Evolutionary conservation across 2,888 invertebrate genomes (phyloP).

Genomic region (Drosophila peninsularis): DNA sequence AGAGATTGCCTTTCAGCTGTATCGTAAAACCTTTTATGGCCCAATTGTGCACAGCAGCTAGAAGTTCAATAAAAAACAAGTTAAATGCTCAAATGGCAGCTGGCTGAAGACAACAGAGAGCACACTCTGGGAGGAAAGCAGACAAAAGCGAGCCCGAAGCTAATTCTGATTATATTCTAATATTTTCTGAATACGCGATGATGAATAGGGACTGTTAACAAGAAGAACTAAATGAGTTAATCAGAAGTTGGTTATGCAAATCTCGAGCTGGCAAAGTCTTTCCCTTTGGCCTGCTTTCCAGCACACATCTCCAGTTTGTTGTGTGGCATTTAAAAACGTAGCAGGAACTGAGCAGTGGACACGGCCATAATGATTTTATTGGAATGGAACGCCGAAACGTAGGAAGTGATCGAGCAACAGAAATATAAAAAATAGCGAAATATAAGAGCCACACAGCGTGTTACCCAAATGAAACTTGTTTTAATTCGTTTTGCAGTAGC

Average conservation of each 20-base stretch:
- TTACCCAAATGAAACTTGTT: conserved; percentile 65
- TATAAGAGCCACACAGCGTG: conserved; percentile 45
- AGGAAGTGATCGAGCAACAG: conserved; percentile 54
- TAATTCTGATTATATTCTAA: background rate
- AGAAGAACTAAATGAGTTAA: background rate
- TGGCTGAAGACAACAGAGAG: background rate
- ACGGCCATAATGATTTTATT: conserved; percentile 45
- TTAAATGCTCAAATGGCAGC: background rate
- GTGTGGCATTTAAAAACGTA: conserved; percentile 8
- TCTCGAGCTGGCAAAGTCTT: background rate
- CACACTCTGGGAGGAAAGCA: background rate
- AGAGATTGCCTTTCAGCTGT: conserved; percentile 17
- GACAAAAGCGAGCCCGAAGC: too few species aligned
- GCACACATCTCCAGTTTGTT: background rate
- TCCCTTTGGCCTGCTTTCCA: conserved; percentile 28
- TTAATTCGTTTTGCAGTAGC: conserved; percentile 70
- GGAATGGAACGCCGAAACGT: conserved; percentile 47
- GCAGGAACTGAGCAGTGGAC: conserved; percentile 41
- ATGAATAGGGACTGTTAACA: background rate
- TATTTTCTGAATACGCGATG: background rate
- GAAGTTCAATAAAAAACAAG: background rate
- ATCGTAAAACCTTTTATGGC: conserved; percentile 22
- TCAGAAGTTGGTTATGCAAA: conserved; percentile 14
- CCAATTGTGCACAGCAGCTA: conserved; percentile 27
- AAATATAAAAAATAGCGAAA: conserved; percentile 17